phyloP scores from a whole-genome alignment of 2,113 vertebrate genomes.

The Atrichornis clamosus region DNA sequence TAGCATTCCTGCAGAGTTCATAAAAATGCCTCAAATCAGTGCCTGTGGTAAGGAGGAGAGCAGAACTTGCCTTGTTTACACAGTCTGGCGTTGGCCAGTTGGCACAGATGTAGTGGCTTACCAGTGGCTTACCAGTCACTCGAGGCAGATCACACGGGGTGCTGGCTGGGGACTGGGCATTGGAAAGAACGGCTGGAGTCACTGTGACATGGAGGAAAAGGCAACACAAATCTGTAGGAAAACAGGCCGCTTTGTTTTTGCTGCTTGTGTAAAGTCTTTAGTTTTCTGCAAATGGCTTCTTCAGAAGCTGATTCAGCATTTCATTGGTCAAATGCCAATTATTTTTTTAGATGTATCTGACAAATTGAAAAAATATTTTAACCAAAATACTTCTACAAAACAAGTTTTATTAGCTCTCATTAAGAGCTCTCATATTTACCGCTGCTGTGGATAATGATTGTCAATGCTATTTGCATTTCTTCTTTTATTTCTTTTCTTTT shows the following conservation, averaged over 20 bases:
- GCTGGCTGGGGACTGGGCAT: neutral
- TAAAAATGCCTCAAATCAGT: neutral
- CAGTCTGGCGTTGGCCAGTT: neutral
- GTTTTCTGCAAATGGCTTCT: neutral
- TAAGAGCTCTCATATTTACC: neutral
- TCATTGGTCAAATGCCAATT: neutral
- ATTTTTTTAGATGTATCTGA: neutral
- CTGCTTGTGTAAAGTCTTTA: neutral
- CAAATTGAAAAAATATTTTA: neutral
- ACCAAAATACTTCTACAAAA: neutral
- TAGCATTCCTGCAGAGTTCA: neutral
- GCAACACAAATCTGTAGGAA: neutral
- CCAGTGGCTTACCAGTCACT: neutral
- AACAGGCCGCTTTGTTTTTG: neutral
- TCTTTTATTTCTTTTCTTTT: conserved; percentile 2
- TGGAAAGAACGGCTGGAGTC: neutral
- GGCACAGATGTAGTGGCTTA: neutral
- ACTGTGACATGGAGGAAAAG: neutral
- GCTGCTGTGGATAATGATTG: neutral
- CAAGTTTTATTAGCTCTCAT: neutral
- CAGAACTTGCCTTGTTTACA: neutral
- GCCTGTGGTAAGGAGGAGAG: neutral
- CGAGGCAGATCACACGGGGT: neutral
- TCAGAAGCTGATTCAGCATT: neutral
- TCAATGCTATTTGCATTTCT: neutral